Conservation (phyloP, 92 coral and sea anemone species). For the Micromussa lordhowensis region DNA sequence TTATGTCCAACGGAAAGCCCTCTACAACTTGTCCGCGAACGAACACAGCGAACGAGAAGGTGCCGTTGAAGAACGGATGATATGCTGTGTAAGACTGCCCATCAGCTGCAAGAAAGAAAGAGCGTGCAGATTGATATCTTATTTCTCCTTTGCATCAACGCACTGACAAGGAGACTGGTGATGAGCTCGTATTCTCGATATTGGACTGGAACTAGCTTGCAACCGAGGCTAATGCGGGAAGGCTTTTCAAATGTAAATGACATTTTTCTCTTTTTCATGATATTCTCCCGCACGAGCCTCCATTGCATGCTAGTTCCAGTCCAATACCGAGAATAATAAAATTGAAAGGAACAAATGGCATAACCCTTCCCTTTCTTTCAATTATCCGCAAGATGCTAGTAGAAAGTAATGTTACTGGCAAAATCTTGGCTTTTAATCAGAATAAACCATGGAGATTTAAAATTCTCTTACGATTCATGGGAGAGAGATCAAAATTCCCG, state of each 20-base stretch:
- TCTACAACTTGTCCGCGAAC: constrained; percentile 68
- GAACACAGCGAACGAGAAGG: constrained; percentile 56
- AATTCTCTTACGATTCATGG: neutral
- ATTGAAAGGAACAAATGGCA: too few relatives aligned
- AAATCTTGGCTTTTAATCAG: too few relatives aligned
- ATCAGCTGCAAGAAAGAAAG: constrained; percentile 19
- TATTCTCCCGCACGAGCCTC: too few relatives aligned
- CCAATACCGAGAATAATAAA: too few relatives aligned
- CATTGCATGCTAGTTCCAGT: too few relatives aligned
- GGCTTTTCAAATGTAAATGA: too few relatives aligned
- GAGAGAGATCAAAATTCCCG: neutral
- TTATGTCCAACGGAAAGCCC: constrained; percentile 76
- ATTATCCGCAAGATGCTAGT: too few relatives aligned
- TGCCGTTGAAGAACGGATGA: constrained; percentile 66
- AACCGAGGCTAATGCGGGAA: too few relatives aligned
- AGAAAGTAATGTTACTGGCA: neutral
- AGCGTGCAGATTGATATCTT: neutral
- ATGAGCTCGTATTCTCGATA: too few relatives aligned
- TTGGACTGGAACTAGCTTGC: too few relatives aligned
- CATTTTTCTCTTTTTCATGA: too few relatives aligned
- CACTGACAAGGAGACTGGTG: neutral
- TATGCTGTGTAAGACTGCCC: constrained; percentile 54
- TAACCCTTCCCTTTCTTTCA: too few relatives aligned
- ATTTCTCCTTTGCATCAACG: neutral
- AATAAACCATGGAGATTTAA: neutral